phyloP scores from a whole-genome alignment of 2,113 vertebrate species.

The Callopanchax toddi region DNA sequence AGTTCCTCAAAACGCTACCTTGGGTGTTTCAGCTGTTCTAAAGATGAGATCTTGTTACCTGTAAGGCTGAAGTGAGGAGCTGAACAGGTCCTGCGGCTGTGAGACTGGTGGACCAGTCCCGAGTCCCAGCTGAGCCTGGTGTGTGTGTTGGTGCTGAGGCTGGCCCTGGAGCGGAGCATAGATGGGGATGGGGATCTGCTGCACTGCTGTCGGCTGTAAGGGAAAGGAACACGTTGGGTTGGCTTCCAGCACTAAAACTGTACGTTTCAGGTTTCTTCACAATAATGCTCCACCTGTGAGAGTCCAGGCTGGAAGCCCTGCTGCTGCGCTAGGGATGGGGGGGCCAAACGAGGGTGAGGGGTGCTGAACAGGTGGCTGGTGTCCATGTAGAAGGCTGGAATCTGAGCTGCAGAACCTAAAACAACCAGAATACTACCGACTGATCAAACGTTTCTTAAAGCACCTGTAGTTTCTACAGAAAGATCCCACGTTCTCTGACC shows the following conservation, averaged over 20 bases:
- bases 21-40: background rate
- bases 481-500: conserved; percentile 75
- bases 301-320: conserved; percentile 96
- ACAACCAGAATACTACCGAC: no score
- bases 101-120: conserved; percentile 91
- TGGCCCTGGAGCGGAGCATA: conserved; percentile 96
- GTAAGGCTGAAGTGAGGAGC: conserved; percentile 91
- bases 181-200: conserved; percentile 97
- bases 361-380: conserved; percentile 96
- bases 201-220: conserved; percentile 87
- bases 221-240: background rate
- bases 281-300: conserved; percentile 87
- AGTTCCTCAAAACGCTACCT: no score
- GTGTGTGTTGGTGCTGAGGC: conserved; percentile 84
- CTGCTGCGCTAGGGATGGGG: conserved; percentile 92
- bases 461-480: no score
- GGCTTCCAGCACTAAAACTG: background rate
- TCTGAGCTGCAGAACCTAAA: conserved; percentile 87
- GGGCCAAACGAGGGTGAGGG: conserved; percentile 91
- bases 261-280: background rate
- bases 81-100: conserved; percentile 95
- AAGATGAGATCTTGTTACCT: conserved; percentile 76
- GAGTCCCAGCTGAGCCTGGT: conserved; percentile 90
- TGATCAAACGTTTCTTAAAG: no score
- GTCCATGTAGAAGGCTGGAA: conserved; percentile 98